Base-by-base conservation (phyloP, 2,888 invertebrate species). In the Drosophila anceps region DNA sequence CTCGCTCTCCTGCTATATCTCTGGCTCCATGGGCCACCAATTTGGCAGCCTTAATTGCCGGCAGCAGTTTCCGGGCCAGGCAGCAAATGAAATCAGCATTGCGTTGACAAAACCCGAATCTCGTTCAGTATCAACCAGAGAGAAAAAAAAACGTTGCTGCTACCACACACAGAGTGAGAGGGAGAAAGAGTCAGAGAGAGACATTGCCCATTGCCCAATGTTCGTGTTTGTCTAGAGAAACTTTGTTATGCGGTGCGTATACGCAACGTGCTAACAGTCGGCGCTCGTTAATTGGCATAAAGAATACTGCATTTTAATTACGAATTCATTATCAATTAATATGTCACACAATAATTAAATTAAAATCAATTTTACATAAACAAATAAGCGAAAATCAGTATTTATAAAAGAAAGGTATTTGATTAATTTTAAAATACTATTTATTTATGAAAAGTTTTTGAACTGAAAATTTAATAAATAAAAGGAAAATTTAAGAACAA, bases 1-100 rank as follows among this genome's bases (percentile, higher is more conserved):
- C 53, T 9, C 27, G 9, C 27, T 5, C 13, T 61, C 53, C 62
- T 58, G 58, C 70, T 43, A 35, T 29, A 20, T 55, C 54, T 60
- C 43, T 54, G 51, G 63, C 68, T 65, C 69, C 72, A 51, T 62
- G 37, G 62, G 69, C 75, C 62, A 55, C 59, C 73, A 70, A 73
- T 81, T 74, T 79, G 69, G 62, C 51, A 61, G 82, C 84, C 82
- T 79, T 86, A 86, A 86, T 86, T 86, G 86, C 88, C 83, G 81
- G 71, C 83, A 83, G 88, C 85, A 88, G 90, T 88, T 88, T 86
- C 90, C 90, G 86, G 73, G 73, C 20, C 57, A 70, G 68, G 55
- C 67, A 88, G 73, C 74, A 73, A 89, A 89, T 89, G 79, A 87
- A 89, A 87, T 87, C 84, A 84, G 82, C 73, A 73, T 31, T 64